These are phyloP conservation scores for Nemotelus pantherinus DNA, from an alignment of 2,888 invertebrate species.

Conservation along the genomic window DNA sequence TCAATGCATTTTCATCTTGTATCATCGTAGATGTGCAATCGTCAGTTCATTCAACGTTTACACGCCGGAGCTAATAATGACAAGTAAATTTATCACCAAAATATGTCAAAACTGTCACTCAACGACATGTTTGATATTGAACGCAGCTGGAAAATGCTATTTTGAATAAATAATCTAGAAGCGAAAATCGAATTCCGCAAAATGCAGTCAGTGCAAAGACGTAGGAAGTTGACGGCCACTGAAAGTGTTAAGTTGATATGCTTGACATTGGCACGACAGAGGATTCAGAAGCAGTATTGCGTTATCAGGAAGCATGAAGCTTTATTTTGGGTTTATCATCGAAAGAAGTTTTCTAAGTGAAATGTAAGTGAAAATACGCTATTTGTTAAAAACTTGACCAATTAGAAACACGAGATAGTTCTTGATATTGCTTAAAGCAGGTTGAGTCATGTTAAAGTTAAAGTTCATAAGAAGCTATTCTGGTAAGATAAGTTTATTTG, in stretches of 20 bases:
- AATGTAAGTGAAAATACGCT: no score
- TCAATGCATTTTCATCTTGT: conserved; percentile 23
- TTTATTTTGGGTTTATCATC: no score
- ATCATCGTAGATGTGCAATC: background rate
- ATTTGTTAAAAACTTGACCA: no score
- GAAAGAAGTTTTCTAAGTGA: no score
- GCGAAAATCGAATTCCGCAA: conserved; percentile 21
- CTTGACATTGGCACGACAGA: conserved; percentile 25
- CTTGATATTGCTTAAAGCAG: no score
- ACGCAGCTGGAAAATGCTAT: conserved; percentile 37
- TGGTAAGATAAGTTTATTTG: no score
- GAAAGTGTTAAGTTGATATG: conserved; percentile 14
- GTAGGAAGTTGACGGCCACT: conserved; percentile 10
- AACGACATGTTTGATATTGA: conserved; percentile 37
- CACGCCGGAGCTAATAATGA: conserved; percentile 33
- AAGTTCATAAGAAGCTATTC: no score
- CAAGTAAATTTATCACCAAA: conserved; percentile 36
- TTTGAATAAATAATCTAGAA: conserved; percentile 2
- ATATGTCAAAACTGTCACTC: conserved; percentile 38
- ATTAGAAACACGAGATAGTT: no score
- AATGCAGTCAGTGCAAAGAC: conserved; percentile 6
- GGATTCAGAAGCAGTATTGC: no score
- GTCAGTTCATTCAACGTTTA: conserved; percentile 16
- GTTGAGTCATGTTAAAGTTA: no score
- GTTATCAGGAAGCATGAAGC: no score